These are phyloP conservation scores for Yponomeuta sedellus DNA, from an alignment of 2,888 invertebrate genomes.

Conservation along the genomic window DNA sequence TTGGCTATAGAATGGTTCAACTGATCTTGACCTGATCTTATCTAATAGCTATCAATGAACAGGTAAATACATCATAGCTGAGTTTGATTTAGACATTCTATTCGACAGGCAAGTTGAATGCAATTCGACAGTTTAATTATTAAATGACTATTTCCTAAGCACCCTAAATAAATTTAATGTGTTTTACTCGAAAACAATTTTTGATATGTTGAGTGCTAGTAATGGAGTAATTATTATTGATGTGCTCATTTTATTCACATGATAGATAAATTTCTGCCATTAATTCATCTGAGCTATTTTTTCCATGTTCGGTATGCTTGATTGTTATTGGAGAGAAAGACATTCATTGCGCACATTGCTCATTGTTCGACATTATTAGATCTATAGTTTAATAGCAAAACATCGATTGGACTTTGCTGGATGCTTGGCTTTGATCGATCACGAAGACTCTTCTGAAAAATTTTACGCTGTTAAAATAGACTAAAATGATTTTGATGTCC, in stretches of 20 bases:
- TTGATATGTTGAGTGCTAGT: too few relatives aligned
- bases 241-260: too few relatives aligned
- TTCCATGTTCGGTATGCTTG: background rate
- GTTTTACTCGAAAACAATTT: too few relatives aligned
- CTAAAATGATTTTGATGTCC: background rate
- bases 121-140: too few relatives aligned
- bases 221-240: too few relatives aligned
- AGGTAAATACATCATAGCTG: background rate
- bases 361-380: background rate
- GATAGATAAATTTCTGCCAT: too few relatives aligned
- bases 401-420: background rate
- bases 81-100: background rate
- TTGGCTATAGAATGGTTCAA: background rate
- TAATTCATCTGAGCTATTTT: background rate
- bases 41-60: background rate
- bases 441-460: background rate
- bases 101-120: too few relatives aligned
- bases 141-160: too few relatives aligned
- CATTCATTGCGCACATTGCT: background rate
- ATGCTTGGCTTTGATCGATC: background rate
- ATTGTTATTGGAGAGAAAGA: background rate
- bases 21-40: conserved; percentile 1
- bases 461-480: background rate
- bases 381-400: background rate
- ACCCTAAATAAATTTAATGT: too few relatives aligned